These are phyloP conservation scores for Saguinus imperator DNA, from an alignment of 2,113 vertebrate species.

Conservation along the genomic window DNA sequence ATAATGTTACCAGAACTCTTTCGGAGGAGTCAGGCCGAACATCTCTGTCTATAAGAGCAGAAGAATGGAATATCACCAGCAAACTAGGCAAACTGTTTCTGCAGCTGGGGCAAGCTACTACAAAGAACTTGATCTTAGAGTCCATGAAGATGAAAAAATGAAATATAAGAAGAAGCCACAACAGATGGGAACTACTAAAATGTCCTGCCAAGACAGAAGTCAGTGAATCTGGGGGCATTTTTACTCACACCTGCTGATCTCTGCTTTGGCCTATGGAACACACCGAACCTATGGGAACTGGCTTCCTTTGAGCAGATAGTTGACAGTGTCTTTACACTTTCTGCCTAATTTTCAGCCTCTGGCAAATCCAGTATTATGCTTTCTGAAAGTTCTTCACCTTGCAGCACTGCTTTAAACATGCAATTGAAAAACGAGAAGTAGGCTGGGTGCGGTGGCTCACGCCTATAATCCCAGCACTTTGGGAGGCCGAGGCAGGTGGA, in stretches of 20 bases:
- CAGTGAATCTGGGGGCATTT: background rate
- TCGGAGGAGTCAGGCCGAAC: background rate
- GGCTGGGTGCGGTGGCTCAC: too few species aligned
- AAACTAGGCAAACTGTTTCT: background rate
- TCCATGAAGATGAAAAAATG: background rate
- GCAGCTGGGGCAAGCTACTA: background rate
- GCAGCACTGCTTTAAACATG: background rate
- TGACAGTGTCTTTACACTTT: background rate
- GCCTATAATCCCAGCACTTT: too few species aligned
- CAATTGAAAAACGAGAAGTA: background rate
- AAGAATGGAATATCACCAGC: background rate
- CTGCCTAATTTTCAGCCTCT: background rate
- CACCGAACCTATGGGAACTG: background rate
- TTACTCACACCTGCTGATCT: background rate
- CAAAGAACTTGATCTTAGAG: background rate
- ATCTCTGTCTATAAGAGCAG: background rate
- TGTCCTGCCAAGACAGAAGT: background rate
- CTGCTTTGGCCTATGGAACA: background rate
- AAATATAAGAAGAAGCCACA: background rate
- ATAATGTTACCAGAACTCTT: background rate
- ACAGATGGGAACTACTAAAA: background rate
- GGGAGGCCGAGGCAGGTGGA: too few species aligned
- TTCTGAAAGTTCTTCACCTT: background rate
- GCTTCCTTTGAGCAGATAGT: background rate
- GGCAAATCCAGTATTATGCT: background rate